Evolutionary conservation across 2,113 vertebrate species (phyloP), one percentile per base, ranked within the genome.

Genomic region (Coptodon rendalli): DNA sequence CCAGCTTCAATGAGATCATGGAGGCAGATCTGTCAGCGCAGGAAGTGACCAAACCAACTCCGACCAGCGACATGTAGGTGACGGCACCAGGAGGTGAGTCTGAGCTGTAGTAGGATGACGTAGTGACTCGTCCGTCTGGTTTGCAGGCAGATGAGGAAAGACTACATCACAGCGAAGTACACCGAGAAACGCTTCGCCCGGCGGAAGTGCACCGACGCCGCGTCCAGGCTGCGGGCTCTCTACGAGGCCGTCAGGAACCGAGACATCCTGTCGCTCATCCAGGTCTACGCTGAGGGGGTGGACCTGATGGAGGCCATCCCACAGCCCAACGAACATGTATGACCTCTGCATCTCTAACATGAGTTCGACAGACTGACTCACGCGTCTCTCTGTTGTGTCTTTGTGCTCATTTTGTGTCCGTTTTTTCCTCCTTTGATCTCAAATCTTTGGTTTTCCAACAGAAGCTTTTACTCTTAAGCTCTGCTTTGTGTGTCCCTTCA

Each of bases 151-250:
- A 97, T 93, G 31, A 96, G 98, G 89, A 99, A 99, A 95, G 98
- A 99, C 94, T 99, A 97, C 95, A 99, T 99, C 92, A 98, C 96
- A 5, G 97, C 98, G 82, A 99, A 99, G 93, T 99, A 99, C 95
- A 98, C 97, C 2, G 98, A 99, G 94, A 97, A 96, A 90, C 97
- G 96, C 13, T 99, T 98, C 2, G 97, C 97, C 5, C 94, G 92
- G 88, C 97, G 94, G 22, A 97, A 94, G n/a, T 97, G 96, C 1
- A 10, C 68, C 0, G 97, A 98, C 56, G 92, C 89, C 0, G 40
- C 91, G 0, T 91, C 96, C 53, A 97, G 97, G 54, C 96, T 98
- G 45, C 97, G 97, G 10, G 93, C 93, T 43, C 97, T 99, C 43
- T 98, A 97, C 73, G 97, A 99, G 91, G 97, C 98, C 0, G 97